phyloP scores from a whole-genome alignment of 1,140 invertebrate species.

The Aphaenogaster rudis region DNA sequence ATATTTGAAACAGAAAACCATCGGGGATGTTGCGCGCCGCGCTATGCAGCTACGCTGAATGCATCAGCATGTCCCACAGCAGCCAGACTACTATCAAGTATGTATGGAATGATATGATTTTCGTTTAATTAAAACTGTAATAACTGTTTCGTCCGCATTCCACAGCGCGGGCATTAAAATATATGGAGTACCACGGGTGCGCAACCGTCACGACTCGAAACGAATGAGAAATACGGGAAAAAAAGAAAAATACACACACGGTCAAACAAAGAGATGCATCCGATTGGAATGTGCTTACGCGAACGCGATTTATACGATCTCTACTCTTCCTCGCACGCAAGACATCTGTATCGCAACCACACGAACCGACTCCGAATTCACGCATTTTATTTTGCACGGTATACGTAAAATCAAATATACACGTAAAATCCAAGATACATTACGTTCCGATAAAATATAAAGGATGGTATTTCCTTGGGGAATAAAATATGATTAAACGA shows the following conservation, averaged over 20 bases:
- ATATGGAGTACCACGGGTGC: slow-evolving; percentile 63
- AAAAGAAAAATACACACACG: not conserved
- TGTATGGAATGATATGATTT: slow-evolving; percentile 81
- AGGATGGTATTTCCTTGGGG: slow-evolving; percentile 26
- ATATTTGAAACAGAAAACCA: slow-evolving; percentile 72
- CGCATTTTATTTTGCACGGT: slow-evolving; percentile 2
- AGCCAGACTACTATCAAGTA: slow-evolving; percentile 73
- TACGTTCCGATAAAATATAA: slow-evolving; percentile 31
- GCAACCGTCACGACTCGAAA: slow-evolving; percentile 31
- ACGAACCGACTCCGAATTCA: slow-evolving; percentile 8
- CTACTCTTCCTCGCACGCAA: not conserved
- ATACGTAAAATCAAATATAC: not conserved
- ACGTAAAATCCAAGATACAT: slow-evolving; percentile 31
- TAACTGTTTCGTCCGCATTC: slow-evolving; percentile 79
- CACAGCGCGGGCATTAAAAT: slow-evolving; percentile 71
- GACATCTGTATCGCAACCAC: not conserved
- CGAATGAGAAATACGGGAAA: slow-evolving; percentile 22
- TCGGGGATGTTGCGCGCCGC: slow-evolving; percentile 51
- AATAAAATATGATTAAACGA: slow-evolving; percentile 62
- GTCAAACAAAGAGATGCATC: slow-evolving; percentile 18
- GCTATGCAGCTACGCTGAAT: slow-evolving; percentile 64
- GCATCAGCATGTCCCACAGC: slow-evolving; percentile 66
- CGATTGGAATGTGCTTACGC: slow-evolving; percentile 30
- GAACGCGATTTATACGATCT: slow-evolving; percentile 10
- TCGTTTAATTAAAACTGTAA: slow-evolving; percentile 82